Evolutionary conservation across 2,113 vertebrate genomes (phyloP), one percentile per base, ranked within the genome.

Genomic region (Glareola pratincola): DNA sequence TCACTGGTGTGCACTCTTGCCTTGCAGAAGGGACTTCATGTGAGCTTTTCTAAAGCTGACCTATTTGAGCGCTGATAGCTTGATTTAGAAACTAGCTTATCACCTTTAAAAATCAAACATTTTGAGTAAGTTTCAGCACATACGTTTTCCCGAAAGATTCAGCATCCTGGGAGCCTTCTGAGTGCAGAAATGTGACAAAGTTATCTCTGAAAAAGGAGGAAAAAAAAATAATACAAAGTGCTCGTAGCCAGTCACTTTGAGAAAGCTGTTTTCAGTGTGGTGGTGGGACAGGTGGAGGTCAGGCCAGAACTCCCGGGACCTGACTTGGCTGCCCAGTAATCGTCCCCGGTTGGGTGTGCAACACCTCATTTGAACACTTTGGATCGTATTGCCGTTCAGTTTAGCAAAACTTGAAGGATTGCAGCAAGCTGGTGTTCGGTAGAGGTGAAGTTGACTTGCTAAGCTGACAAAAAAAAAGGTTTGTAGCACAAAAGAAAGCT

Each of bases 311-410:
- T 67, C 37, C 36, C 26, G 17, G 34, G 4, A 4, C 12, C n/a
- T 57, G 26, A 1, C 60, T n/a, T 13, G 15, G 48, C 20, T 64
- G 21, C 66, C 10, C 11, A 1, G 45, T 7, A 0, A 19, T 2
- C 0, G 1, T 19, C 3, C 64, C 11, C 19, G 9, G 30, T 15
- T 24, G 69, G 48, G 8, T 11, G 3, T 21, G 91, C 62, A 62
- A 64, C 43, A 21, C 27, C 53, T 1, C 34, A 36, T 29, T 12
- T 9, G 15, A 81, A 43, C 20, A 2, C 27, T 51, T 50, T 14
- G 68, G 13, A 8, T 50, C 2, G 0, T 6, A 11, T 37, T 0
- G 0, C 34, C 39, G 34, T 18, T 48, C 27, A 21, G 12, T 36
- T 62, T 4, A 74, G 50, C 51, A 67, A 37, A 43, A 4, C 6